A percentile compares a stretch with the other conserved stretches of the same genome.
Conservation (phyloP, 2,888 invertebrate species). For the Agrochola macilenta region DNA sequence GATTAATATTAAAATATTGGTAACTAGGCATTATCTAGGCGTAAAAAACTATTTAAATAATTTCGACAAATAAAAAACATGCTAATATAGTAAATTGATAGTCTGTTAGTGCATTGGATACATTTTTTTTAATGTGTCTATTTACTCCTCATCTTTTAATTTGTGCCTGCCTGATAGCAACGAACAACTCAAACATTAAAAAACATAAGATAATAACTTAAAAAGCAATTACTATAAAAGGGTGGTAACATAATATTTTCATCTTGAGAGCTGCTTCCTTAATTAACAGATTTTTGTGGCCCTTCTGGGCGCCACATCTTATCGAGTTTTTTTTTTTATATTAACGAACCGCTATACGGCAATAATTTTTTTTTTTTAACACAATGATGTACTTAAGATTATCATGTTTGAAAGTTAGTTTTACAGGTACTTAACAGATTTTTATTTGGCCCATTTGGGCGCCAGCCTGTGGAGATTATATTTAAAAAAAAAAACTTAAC, state of each 20-base stretch:
- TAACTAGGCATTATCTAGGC: not conserved
- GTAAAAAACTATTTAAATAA: too few relatives aligned
- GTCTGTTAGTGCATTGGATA: not conserved
- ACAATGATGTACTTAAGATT: not conserved
- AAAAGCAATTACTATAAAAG: not conserved
- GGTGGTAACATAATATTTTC: not conserved
- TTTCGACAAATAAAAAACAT: too few relatives aligned
- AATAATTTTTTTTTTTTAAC: not conserved
- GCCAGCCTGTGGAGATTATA: too few relatives aligned
- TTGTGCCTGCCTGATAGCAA: not conserved
- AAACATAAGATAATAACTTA: not conserved
- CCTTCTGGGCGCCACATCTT: not conserved
- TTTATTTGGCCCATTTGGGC: slow-evolving; percentile 1
- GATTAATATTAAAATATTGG: not conserved
- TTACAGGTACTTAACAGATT: not conserved
- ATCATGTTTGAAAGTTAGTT: not conserved
- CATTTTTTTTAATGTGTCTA: not conserved
- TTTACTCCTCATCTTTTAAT: not conserved
- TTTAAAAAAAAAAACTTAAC: too few relatives aligned
- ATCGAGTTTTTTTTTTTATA: not conserved
- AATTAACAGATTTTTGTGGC: not conserved
- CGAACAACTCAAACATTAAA: not conserved
- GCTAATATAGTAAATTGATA: too few relatives aligned
- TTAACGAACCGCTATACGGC: not conserved
- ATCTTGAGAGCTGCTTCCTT: not conserved